phyloP scores from a whole-genome alignment of 2,113 vertebrate species.

The Pygoscelis adeliae region DNA sequence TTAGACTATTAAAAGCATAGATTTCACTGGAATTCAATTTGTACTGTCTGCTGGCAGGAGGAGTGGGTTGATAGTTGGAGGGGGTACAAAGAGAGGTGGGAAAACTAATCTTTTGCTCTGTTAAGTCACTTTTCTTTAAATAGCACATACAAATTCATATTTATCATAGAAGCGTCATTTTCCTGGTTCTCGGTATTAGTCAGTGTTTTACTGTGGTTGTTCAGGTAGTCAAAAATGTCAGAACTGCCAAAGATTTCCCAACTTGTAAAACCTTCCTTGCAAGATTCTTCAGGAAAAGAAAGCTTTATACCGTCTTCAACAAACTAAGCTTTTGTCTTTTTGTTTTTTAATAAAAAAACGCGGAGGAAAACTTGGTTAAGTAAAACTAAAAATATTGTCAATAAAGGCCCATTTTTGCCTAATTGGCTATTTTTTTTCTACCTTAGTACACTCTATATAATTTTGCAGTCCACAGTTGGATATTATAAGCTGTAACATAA shows the following conservation, averaged over 20 bases:
- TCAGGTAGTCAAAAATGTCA: neutral
- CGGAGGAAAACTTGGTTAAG: neutral
- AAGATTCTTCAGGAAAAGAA: neutral
- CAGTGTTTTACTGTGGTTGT: neutral
- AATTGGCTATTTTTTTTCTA: neutral
- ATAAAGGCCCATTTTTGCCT: neutral
- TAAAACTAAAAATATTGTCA: neutral
- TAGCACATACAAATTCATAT: neutral
- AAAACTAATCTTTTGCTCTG: constrained; percentile 39
- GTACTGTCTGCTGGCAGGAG: constrained; percentile 24
- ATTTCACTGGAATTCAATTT: constrained; percentile 3
- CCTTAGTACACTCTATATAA: neutral
- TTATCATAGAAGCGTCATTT: neutral
- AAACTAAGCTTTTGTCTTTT: neutral
- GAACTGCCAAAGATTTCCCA: neutral
- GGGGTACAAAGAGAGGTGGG: neutral
- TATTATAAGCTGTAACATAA: neutral
- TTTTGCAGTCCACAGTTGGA: neutral
- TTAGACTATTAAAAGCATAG: neutral
- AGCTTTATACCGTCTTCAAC: neutral
- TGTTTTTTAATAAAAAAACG: neutral
- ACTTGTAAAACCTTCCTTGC: neutral
- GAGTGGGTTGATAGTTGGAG: neutral
- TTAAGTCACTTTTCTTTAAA: constrained; percentile 39
- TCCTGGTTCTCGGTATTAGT: neutral